Conservation (phyloP, 2,888 invertebrate genomes). For the Drosophila mercatorum region DNA sequence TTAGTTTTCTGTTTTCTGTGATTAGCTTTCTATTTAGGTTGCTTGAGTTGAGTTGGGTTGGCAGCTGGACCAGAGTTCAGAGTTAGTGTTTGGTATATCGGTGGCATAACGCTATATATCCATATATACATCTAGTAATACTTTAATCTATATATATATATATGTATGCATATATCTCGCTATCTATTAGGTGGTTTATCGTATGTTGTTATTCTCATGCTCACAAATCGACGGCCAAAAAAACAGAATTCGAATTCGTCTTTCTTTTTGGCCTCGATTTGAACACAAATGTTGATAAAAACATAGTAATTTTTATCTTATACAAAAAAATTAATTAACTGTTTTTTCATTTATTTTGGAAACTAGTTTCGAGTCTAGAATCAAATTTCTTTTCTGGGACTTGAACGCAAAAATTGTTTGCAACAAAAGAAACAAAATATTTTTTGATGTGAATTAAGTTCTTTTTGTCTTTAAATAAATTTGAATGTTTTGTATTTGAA, state of each 20-base stretch:
- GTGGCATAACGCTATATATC: slow-evolving; percentile 32
- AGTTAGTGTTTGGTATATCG: slow-evolving; percentile 52
- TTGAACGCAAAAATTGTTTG: slow-evolving; percentile 45
- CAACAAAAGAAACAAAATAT: slow-evolving; percentile 52
- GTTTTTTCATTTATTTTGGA: slow-evolving; percentile 22
- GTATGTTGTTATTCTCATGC: slow-evolving; percentile 42
- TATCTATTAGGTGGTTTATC: slow-evolving; percentile 9
- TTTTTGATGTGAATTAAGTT: slow-evolving; percentile 12
- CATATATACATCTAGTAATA: background rate
- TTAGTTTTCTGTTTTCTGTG: slow-evolving; percentile 14
- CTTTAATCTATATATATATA: background rate
- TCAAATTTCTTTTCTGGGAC: slow-evolving; percentile 40
- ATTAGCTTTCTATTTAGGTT: slow-evolving; percentile 34
- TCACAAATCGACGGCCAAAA: slow-evolving; percentile 58
- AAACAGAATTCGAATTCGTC: slow-evolving; percentile 48
- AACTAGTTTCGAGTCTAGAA: slow-evolving; percentile 29
- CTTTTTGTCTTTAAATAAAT: slow-evolving; percentile 13
- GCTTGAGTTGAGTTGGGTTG: slow-evolving; percentile 46
- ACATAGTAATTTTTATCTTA: slow-evolving; percentile 83
- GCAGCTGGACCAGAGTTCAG: slow-evolving; percentile 63
- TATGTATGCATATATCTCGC: background rate
- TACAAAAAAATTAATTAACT: slow-evolving; percentile 79
- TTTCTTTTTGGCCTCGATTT: slow-evolving; percentile 44
- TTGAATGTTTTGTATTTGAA: slow-evolving; percentile 29
- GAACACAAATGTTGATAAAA: slow-evolving; percentile 81